Conservation (phyloP, 35 echinoderm and acorn worm species). For the Heliocidaris tuberculata region DNA sequence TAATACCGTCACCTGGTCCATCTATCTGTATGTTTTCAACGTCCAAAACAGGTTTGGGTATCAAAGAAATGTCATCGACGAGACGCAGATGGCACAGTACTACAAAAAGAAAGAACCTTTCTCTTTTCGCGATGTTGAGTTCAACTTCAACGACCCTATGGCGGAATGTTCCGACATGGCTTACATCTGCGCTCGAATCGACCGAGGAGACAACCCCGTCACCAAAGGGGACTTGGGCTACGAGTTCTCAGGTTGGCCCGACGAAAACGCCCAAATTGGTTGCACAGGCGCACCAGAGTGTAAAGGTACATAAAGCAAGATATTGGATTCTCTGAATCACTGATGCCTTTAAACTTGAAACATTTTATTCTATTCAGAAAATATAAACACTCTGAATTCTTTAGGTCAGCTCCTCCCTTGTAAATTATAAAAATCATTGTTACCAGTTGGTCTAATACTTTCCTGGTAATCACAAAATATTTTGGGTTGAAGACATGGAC, state of each 20-base stretch:
- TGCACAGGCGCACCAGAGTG: conserved; percentile 29
- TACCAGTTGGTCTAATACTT: too few relatives aligned
- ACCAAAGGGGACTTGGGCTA: conserved; percentile 37
- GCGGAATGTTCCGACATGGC: conserved; percentile 37
- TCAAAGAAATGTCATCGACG: conserved; percentile 49
- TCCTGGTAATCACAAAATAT: too few relatives aligned
- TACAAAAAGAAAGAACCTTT: conserved; percentile 33
- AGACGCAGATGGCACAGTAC: conserved; percentile 47
- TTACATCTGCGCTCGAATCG: conserved; percentile 42
- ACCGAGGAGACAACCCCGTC: conserved; percentile 42
- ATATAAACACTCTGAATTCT: too few relatives aligned
- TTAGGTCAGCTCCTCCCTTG: too few relatives aligned
- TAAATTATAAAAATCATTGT: too few relatives aligned
- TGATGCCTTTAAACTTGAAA: too few relatives aligned
- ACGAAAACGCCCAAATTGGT: conserved; percentile 16
- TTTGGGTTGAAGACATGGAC: too few relatives aligned
- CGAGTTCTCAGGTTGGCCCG: conserved; percentile 36
- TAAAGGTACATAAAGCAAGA: conserved; percentile 17
- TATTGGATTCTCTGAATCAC: neutral
- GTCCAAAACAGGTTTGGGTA: conserved; percentile 38
- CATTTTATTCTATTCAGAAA: too few relatives aligned
- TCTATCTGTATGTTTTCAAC: too few relatives aligned
- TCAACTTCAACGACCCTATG: conserved; percentile 1
- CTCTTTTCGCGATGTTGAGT: conserved; percentile 45
- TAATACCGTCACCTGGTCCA: too few relatives aligned